A percentile compares a stretch with the other conserved stretches of the same genome.
phyloP scores from a whole-genome alignment of 2,888 invertebrate species.

The Nasonia oneida region DNA sequence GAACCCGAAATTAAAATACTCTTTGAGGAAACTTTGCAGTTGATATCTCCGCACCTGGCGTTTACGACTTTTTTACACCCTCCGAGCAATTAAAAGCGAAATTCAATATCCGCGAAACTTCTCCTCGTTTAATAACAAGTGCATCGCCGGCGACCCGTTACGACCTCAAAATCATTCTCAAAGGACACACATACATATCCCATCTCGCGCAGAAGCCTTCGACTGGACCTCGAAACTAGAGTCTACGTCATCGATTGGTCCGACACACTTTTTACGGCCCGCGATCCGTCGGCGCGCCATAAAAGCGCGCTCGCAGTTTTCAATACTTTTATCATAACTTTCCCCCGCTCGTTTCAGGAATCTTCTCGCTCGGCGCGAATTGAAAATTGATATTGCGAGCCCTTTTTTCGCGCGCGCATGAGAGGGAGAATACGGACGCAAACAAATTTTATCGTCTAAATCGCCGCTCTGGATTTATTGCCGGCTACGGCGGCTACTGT shows the following conservation, averaged over 20 bases:
- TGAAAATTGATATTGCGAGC: slow-evolving; percentile 54
- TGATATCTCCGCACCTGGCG: neutral
- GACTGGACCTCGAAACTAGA: neutral
- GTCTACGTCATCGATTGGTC: neutral
- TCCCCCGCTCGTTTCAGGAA: neutral
- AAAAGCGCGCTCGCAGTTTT: slow-evolving; percentile 45
- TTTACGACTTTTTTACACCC: slow-evolving; percentile 13
- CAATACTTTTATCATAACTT: slow-evolving; percentile 57
- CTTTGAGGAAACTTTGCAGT: neutral
- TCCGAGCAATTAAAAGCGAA: neutral
- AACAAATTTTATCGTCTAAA: slow-evolving; percentile 60
- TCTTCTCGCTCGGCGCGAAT: slow-evolving; percentile 1
- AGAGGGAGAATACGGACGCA: neutral
- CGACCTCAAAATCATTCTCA: neutral
- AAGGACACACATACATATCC: neutral
- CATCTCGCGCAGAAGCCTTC: neutral
- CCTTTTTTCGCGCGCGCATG: neutral
- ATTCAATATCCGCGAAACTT: neutral
- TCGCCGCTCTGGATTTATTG: slow-evolving; percentile 49
- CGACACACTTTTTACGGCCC: slow-evolving; percentile 47
- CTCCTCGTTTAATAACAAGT: neutral
- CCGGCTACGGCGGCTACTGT: neutral
- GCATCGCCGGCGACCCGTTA: neutral
- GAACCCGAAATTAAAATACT: neutral
- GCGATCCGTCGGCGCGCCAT: slow-evolving; percentile 14